Conservation (phyloP, 2,797 vertebrate species). For the Enteromius fasciolatus region DNA sequence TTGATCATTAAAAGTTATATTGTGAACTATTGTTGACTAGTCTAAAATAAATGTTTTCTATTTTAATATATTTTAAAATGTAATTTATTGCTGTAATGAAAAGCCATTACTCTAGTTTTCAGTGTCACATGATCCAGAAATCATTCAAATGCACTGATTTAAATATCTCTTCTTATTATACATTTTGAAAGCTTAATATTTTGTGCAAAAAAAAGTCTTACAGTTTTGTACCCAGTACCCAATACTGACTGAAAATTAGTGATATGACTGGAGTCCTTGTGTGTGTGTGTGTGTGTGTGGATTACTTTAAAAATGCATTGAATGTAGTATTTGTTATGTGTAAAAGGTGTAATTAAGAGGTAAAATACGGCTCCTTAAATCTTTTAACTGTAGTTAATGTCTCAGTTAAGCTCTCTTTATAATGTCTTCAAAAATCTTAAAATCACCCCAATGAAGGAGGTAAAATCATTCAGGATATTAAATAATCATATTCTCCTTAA, state of each 20-base stretch:
- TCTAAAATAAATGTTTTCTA: no score
- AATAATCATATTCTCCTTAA: neutral
- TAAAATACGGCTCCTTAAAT: neutral
- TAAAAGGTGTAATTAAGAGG: neutral
- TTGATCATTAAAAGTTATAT: neutral
- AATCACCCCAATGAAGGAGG: neutral
- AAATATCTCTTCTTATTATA: neutral
- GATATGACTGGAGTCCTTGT: no score
- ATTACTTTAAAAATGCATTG: neutral
- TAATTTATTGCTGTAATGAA: neutral
- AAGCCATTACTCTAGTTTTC: neutral
- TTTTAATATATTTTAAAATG: neutral
- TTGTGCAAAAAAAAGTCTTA: neutral
- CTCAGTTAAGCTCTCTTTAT: neutral
- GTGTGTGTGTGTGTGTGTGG: neutral
- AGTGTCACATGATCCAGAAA: neutral
- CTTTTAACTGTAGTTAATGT: neutral
- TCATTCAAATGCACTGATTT: neutral
- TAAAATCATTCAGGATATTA: conserved; percentile 1
- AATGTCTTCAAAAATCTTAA: neutral
- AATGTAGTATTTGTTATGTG: neutral
- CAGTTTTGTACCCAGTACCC: neutral
- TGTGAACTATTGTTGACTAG: neutral
- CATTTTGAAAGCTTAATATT: neutral
- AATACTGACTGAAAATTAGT: neutral